These are phyloP conservation scores for Danio rerio DNA, from an alignment of 2,113 vertebrate species.

Conservation along the genomic window GRCz12tu NC_133179.1:20191501-20192000, in stretches of 20 bases:
- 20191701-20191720: constrained; percentile 66
- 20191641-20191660: constrained; percentile 60
- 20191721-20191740: constrained; percentile 62
- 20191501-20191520: not conserved
- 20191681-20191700: constrained; percentile 56
- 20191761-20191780: constrained; percentile 40
- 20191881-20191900: constrained; percentile 55
- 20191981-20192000: not conserved
- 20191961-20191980: not conserved
- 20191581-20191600: not conserved
- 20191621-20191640: constrained; percentile 5
- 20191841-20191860: constrained; percentile 28
- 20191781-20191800: constrained; percentile 15
- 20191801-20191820: constrained; percentile 45
- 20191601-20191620: constrained; percentile 14
- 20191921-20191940: not conserved
- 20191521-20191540: not conserved
- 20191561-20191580: not conserved
- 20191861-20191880: constrained; percentile 44
- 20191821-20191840: constrained; percentile 33
- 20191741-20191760: constrained; percentile 63
- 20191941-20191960: not conserved
- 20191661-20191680: constrained; percentile 49
- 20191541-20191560: not conserved
- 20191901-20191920: constrained; percentile 41